Evolutionary conservation across 2,888 invertebrate species (phyloP).

Genomic region (Caenorhabditis zanzibari): DNA sequence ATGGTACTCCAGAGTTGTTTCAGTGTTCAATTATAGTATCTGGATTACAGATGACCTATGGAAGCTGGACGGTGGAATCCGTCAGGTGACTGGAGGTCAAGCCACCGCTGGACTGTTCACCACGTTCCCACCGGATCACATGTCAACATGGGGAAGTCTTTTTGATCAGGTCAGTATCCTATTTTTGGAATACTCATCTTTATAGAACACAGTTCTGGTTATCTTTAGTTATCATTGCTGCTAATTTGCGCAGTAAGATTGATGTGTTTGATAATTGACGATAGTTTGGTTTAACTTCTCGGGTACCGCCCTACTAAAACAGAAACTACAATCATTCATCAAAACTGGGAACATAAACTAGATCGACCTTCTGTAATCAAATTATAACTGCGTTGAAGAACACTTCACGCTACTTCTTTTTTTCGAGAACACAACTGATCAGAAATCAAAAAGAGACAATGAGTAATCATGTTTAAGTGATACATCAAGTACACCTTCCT

Average conservation of each 20-base stretch:
- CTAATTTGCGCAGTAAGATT: conserved; percentile 30
- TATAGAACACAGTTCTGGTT: conserved; percentile 17
- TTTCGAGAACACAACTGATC: conserved; percentile 18
- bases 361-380: conserved; percentile 45
- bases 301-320: conserved; percentile 3
- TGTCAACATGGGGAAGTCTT: conserved; percentile 84
- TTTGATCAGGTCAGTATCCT: conserved; percentile 85
- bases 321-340: conserved; percentile 44
- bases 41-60: conserved; percentile 81
- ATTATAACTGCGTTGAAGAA: conserved; percentile 46
- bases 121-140: conserved; percentile 85
- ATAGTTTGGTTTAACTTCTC: conserved; percentile 24
- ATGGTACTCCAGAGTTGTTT: conserved; percentile 71
- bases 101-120: conserved; percentile 86
- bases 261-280: conserved; percentile 47
- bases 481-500: conserved; percentile 44
- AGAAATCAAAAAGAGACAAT: conserved; percentile 26
- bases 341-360: conserved; percentile 25
- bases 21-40: neutral
- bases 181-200: conserved; percentile 26
- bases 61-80: conserved; percentile 83
- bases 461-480: conserved; percentile 15
- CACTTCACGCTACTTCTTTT: conserved; percentile 19
- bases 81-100: conserved; percentile 82
- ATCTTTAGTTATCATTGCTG: conserved; percentile 2